Evolutionary conservation across 2,888 invertebrate species (phyloP).

Genomic region (Neuroscelio doddi): DNA sequence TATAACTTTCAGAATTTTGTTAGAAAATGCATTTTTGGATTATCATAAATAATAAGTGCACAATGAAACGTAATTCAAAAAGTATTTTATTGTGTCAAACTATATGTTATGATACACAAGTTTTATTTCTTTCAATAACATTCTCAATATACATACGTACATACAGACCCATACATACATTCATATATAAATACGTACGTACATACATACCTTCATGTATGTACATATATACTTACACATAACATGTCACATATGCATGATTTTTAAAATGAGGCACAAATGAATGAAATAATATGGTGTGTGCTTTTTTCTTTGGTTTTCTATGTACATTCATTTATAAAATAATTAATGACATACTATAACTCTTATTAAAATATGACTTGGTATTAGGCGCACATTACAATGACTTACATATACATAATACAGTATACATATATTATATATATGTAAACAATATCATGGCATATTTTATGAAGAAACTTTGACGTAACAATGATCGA

Average conservation of each 20-base stretch:
- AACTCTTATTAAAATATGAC: constrained; percentile 51
- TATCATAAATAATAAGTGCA: neutral
- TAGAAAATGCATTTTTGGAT: neutral
- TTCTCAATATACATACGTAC: constrained; percentile 18
- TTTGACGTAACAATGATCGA: constrained; percentile 19
- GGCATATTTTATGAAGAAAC: constrained; percentile 8
- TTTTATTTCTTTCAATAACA: constrained; percentile 26
- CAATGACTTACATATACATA: constrained; percentile 21
- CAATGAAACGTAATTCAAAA: constrained; percentile 22
- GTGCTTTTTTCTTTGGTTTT: constrained; percentile 49
- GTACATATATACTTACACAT: constrained; percentile 37
- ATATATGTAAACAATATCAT: constrained; percentile 14
- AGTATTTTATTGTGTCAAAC: constrained; percentile 38
- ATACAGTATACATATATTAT: constrained; percentile 10
- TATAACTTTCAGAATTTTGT: neutral
- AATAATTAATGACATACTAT: constrained; percentile 51
- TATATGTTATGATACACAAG: constrained; percentile 42
- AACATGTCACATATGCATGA: constrained; percentile 40
- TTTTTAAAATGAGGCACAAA: constrained; percentile 51
- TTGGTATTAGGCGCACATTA: constrained; percentile 35
- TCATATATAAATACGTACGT: constrained; percentile 2
- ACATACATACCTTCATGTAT: constrained; percentile 7
- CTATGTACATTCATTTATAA: constrained; percentile 55
- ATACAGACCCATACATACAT: constrained; percentile 15
- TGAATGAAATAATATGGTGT: constrained; percentile 49